Evolutionary conservation across 2,888 invertebrate genomes (phyloP).

Genomic region (Sabatieria punctata): DNA sequence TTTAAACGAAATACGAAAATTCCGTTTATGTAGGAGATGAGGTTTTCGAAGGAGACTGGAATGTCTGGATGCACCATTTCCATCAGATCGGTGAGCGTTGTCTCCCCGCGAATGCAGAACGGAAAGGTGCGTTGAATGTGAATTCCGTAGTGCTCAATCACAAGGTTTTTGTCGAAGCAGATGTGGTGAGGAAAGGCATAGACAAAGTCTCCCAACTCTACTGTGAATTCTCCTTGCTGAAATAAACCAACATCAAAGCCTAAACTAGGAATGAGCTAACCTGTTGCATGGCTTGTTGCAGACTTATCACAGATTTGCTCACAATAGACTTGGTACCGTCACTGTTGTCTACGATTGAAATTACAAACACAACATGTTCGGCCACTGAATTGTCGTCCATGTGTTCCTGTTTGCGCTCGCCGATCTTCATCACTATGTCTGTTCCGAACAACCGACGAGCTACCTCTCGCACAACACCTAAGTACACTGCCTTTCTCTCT

Average conservation of each 20-base stretch:
- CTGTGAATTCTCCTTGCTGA: slow-evolving; percentile 14
- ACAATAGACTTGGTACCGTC: not conserved
- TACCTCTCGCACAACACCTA: slow-evolving; percentile 85
- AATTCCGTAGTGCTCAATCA: slow-evolving; percentile 44
- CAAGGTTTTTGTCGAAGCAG: slow-evolving; percentile 73
- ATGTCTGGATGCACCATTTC: slow-evolving; percentile 25
- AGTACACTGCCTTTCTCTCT: too few relatives aligned
- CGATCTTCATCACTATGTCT: slow-evolving; percentile 73
- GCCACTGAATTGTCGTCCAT: slow-evolving; percentile 47
- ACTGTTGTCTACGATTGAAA: slow-evolving; percentile 14
- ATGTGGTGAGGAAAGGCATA: slow-evolving; percentile 87
- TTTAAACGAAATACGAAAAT: slow-evolving; percentile 6
- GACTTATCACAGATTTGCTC: not conserved
- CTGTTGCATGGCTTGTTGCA: too few relatives aligned
- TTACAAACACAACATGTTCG: slow-evolving; percentile 25
- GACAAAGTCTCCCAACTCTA: slow-evolving; percentile 56
- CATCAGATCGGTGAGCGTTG: slow-evolving; percentile 22
- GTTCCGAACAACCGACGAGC: slow-evolving; percentile 79
- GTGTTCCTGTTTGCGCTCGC: slow-evolving; percentile 65
- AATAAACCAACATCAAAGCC: too few relatives aligned
- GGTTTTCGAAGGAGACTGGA: slow-evolving; percentile 4
- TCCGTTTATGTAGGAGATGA: slow-evolving; percentile 5
- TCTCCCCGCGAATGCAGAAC: slow-evolving; percentile 19
- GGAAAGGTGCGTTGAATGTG: slow-evolving; percentile 21
- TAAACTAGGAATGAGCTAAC: too few relatives aligned